Evolutionary conservation across 30 jellyfish, hydroid and myxozoan genomes (phyloP).

Genomic region (Hydractinia symbiolongicarpus): DNA sequence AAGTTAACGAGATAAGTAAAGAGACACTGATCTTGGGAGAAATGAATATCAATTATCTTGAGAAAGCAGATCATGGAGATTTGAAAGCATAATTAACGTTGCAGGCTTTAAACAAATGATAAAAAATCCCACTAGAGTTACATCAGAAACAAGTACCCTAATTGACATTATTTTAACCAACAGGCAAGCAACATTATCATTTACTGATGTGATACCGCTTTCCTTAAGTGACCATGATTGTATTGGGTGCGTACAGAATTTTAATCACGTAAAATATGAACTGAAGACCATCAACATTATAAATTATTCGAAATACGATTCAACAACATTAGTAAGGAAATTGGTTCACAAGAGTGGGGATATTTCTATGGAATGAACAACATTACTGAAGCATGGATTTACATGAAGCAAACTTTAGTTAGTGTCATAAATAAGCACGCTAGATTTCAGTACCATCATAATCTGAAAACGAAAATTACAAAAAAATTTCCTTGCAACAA

Average conservation of each 20-base stretch:
- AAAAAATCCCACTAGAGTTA: neutral
- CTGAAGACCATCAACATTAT: neutral
- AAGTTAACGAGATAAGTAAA: too few species aligned
- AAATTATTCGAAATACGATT: neutral
- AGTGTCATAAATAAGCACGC: neutral
- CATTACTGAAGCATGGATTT: neutral
- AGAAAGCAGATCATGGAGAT: neutral
- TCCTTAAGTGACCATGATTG: neutral
- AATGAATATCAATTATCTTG: neutral
- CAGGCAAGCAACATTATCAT: neutral
- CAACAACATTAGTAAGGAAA: conserved; percentile 2
- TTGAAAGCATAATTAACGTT: neutral
- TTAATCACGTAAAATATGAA: conserved; percentile 1
- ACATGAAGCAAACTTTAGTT: neutral
- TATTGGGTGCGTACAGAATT: neutral
- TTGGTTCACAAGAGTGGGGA: neutral
- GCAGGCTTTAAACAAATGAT: conserved; percentile 7
- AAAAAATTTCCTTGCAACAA: conserved; percentile 1
- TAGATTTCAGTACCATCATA: neutral
- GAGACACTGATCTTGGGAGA: too few species aligned
- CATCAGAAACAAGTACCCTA: too few species aligned
- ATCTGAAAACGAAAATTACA: neutral
- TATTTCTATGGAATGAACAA: neutral
- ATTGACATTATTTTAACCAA: neutral
- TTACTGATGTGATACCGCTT: neutral